phyloP scores from a whole-genome alignment of 53 echinoderm and acorn worm species.

The Paelopatides confundens region DNA sequence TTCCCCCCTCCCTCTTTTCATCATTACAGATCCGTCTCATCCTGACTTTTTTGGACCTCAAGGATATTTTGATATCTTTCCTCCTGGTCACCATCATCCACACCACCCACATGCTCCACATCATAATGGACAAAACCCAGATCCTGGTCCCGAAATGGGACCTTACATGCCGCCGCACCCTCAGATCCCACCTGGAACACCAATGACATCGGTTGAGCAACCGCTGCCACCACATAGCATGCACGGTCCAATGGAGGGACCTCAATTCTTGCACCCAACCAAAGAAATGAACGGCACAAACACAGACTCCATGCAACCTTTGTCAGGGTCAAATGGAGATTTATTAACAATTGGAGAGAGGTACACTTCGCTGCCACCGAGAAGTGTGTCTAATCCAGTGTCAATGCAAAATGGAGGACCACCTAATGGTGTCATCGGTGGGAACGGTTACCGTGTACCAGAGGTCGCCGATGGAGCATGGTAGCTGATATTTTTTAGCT shows the following conservation, averaged over 20 bases:
- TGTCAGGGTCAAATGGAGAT: slow-evolving; percentile 64
- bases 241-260: slow-evolving; percentile 73
- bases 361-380: slow-evolving; percentile 37
- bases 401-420: slow-evolving; percentile 33
- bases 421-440: slow-evolving; percentile 43
- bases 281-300: slow-evolving; percentile 79
- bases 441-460: slow-evolving; percentile 41
- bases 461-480: slow-evolving; percentile 43
- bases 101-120: slow-evolving; percentile 35
- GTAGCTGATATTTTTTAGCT: background rate
- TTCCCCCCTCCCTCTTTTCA: background rate
- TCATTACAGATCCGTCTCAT: slow-evolving; percentile 71
- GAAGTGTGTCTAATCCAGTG: slow-evolving; percentile 31
- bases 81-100: slow-evolving; percentile 48
- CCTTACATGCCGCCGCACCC: slow-evolving; percentile 56
- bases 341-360: slow-evolving; percentile 48
- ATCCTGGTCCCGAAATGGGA: slow-evolving; percentile 26
- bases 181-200: slow-evolving; percentile 69
- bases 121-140: slow-evolving; percentile 25
- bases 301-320: slow-evolving; percentile 70
- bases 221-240: slow-evolving; percentile 79
- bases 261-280: slow-evolving; percentile 68
- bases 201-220: slow-evolving; percentile 77
- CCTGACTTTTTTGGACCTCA: slow-evolving; percentile 80
- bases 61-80: slow-evolving; percentile 86